Conservation (phyloP, 2,888 invertebrate species). For the Hyposoter dolosus region DNA sequence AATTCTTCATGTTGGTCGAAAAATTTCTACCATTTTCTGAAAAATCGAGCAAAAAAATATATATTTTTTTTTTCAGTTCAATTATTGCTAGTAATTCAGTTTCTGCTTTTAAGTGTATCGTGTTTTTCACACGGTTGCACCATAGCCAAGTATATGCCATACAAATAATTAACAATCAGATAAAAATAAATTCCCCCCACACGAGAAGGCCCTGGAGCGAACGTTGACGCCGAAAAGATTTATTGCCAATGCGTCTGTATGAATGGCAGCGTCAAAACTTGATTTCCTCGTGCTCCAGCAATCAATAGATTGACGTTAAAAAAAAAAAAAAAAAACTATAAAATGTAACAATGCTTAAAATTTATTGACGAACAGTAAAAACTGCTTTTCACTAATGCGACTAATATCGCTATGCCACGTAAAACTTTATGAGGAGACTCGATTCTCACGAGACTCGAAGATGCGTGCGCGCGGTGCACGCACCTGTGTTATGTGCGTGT, state of each 20-base stretch:
- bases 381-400: conserved; percentile 18
- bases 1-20: no score
- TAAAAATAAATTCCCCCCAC: not conserved
- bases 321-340: not conserved
- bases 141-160: not conserved
- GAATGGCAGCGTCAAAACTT: conserved; percentile 42
- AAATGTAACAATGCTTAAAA: conserved; percentile 17
- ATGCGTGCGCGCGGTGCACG: conserved; percentile 2
- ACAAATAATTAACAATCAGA: not conserved
- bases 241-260: conserved; percentile 55
- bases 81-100: not conserved
- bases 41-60: no score
- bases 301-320: conserved; percentile 24
- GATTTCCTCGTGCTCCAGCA: conserved; percentile 27
- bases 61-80: not conserved
- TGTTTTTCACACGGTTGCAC: not conserved
- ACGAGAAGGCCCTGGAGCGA: conserved; percentile 17
- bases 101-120: not conserved
- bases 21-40: no score
- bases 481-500: not conserved
- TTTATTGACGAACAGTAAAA: conserved; percentile 14
- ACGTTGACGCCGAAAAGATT: conserved; percentile 65
- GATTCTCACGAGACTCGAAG: conserved; percentile 27
- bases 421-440: conserved; percentile 19
- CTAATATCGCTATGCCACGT: conserved; percentile 37